Evolutionary conservation across 2,797 vertebrate genomes (phyloP).

Genomic region (Sebastes ruberrimus): DNA sequence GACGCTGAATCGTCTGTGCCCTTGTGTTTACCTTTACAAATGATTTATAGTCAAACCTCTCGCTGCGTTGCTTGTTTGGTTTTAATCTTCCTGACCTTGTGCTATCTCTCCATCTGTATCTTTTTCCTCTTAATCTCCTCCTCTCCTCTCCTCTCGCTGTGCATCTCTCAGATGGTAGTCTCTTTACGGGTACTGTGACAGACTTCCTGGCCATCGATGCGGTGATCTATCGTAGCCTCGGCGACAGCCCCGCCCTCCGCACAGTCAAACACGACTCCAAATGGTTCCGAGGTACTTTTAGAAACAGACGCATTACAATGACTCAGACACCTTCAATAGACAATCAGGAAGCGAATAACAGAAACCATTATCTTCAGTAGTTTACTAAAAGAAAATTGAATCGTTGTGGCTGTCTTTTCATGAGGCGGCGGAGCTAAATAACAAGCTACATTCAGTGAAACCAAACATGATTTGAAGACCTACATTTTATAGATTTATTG

Average conservation of each 20-base stretch:
- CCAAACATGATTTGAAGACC: constrained; percentile 25
- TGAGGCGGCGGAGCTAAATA: not conserved
- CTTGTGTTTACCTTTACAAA: constrained; percentile 70
- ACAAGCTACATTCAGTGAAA: constrained; percentile 22
- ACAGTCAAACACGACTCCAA: constrained; percentile 98
- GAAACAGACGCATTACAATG: constrained; percentile 25
- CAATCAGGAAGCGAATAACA: constrained; percentile 16
- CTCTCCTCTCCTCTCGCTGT: constrained; percentile 22
- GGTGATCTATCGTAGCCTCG: constrained; percentile 96
- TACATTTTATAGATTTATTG: constrained; percentile 20
- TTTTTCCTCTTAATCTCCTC: constrained; percentile 53
- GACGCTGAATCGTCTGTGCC: constrained; percentile 28
- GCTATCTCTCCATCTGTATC: constrained; percentile 70
- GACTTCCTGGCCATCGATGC: constrained; percentile 98
- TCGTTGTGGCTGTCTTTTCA: not conserved
- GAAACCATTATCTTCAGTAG: constrained; percentile 2
- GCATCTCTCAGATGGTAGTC: constrained; percentile 87
- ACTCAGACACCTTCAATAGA: constrained; percentile 23
- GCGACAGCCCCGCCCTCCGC: constrained; percentile 92
- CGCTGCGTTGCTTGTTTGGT: constrained; percentile 64
- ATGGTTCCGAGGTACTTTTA: constrained; percentile 93
- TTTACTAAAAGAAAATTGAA: constrained; percentile 15
- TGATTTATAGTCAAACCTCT: constrained; percentile 73
- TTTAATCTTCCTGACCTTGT: constrained; percentile 79
- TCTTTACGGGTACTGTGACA: constrained; percentile 96